phyloP scores from a whole-genome alignment of 2,888 invertebrate genomes.

The Tetheella fluctuosa region DNA sequence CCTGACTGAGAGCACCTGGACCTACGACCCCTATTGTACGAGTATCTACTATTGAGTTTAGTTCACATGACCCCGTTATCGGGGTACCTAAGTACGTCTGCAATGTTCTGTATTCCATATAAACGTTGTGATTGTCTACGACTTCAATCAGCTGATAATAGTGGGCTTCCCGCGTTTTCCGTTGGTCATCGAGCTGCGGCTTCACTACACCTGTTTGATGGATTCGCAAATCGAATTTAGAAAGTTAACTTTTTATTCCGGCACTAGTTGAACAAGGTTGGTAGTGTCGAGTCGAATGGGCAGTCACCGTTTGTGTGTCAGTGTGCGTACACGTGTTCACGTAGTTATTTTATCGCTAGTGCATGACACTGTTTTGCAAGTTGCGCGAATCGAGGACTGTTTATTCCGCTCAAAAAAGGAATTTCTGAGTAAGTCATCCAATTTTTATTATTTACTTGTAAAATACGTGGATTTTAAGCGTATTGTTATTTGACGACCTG shows the following conservation, averaged over 20 bases:
- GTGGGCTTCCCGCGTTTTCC: constrained; percentile 5
- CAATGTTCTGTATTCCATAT: background rate
- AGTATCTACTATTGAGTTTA: background rate
- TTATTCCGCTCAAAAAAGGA: constrained; percentile 36
- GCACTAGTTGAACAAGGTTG: constrained; percentile 67
- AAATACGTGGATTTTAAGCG: background rate
- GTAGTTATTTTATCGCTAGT: constrained; percentile 21
- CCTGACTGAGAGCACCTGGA: background rate
- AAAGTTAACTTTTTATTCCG: constrained; percentile 77
- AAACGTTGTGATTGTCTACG: constrained; percentile 4
- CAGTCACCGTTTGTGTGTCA: constrained; percentile 70
- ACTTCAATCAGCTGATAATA: constrained; percentile 3
- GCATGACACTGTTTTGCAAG: constrained; percentile 32
- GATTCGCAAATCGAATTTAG: constrained; percentile 75
- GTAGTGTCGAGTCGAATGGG: constrained; percentile 41
- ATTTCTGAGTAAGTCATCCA: constrained; percentile 19
- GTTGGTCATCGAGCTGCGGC: constrained; percentile 20
- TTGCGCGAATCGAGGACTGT: constrained; percentile 33
- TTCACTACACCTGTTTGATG: constrained; percentile 45
- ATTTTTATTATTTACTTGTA: background rate
- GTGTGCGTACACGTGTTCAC: constrained; percentile 54
- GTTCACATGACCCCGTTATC: constrained; percentile 12
- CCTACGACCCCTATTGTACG: background rate
- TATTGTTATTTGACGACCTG: constrained; percentile 11
- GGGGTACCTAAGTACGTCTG: background rate